These are phyloP conservation scores for Diachasmimorpha longicaudata DNA, from an alignment of 1,140 invertebrate species.

Conservation along the genomic window DNA sequence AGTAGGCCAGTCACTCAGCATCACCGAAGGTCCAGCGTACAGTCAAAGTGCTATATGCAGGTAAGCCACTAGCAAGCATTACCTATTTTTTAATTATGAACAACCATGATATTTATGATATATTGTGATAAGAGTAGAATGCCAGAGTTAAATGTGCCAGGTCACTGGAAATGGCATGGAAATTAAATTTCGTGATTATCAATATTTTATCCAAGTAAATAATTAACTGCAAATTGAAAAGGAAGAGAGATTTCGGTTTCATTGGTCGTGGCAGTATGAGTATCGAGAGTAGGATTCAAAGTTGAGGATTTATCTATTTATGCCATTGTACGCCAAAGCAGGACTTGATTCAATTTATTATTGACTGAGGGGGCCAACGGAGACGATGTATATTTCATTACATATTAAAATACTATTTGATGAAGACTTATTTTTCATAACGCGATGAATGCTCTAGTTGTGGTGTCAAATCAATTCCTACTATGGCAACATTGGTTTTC, in stretches of 20 bases:
- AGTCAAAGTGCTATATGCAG: constrained; percentile 99
- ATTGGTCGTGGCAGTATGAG: not conserved
- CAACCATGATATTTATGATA: not conserved
- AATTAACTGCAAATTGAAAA: not conserved
- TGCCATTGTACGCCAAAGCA: not conserved
- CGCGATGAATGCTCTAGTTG: no score
- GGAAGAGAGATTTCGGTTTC: not conserved
- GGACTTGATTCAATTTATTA: not conserved
- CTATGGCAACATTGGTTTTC: not conserved
- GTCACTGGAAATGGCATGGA: constrained; percentile 57
- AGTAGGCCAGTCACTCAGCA: constrained; percentile 91
- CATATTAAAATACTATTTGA: no score
- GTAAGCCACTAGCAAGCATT: constrained; percentile 63
- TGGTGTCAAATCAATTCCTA: not conserved
- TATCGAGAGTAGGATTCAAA: not conserved
- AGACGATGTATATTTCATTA: no score
- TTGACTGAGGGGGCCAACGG: not conserved
- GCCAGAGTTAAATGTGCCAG: constrained; percentile 43
- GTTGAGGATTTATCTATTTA: not conserved
- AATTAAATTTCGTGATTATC: constrained; percentile 18
- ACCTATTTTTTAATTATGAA: constrained; percentile 5
- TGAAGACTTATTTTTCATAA: no score
- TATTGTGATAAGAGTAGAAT: constrained; percentile 16
- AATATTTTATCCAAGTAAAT: constrained; percentile 10
- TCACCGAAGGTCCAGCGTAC: constrained; percentile 96